Evolutionary conservation across 2,888 invertebrate species (phyloP).

Genomic region (Parnassius mnemosyne): DNA sequence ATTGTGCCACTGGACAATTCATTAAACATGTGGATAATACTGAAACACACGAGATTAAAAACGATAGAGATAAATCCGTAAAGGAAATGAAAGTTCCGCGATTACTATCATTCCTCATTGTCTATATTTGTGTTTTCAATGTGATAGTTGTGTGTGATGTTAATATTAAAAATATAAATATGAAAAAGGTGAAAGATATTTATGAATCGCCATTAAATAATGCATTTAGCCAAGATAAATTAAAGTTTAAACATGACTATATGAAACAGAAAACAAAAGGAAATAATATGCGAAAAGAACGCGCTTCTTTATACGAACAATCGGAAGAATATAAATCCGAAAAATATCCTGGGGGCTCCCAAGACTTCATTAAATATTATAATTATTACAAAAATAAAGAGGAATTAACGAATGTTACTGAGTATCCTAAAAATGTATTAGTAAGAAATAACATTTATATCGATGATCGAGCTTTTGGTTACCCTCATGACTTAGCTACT

Average conservation of each 20-base stretch:
- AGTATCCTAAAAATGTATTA: constrained; percentile 40
- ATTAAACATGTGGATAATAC: constrained; percentile 63
- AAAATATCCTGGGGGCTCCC: constrained; percentile 48
- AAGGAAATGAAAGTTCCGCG: constrained; percentile 42
- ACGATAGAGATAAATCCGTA: constrained; percentile 31
- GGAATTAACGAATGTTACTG: constrained; percentile 48
- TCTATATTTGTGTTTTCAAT: constrained; percentile 69
- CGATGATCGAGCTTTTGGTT: constrained; percentile 55
- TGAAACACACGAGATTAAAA: constrained; percentile 72
- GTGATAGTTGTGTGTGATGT: constrained; percentile 76
- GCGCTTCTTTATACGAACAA: constrained; percentile 47
- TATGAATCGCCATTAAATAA: constrained; percentile 38
- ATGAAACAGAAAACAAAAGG: constrained; percentile 42
- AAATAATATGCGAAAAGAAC: constrained; percentile 47
- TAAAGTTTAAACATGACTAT: constrained; percentile 46
- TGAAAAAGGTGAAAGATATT: constrained; percentile 43
- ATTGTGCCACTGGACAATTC: constrained; percentile 38
- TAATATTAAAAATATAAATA: constrained; percentile 66
- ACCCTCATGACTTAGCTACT: constrained; percentile 61
- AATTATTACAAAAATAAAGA: constrained; percentile 55
- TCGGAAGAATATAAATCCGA: constrained; percentile 51
- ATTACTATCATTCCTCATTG: constrained; percentile 59
- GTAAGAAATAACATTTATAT: constrained; percentile 46
- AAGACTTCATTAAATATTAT: constrained; percentile 56
- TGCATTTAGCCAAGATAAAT: constrained; percentile 41